Conservation (phyloP, 1,140 invertebrate genomes). For the Laupala kohalensis region DNA sequence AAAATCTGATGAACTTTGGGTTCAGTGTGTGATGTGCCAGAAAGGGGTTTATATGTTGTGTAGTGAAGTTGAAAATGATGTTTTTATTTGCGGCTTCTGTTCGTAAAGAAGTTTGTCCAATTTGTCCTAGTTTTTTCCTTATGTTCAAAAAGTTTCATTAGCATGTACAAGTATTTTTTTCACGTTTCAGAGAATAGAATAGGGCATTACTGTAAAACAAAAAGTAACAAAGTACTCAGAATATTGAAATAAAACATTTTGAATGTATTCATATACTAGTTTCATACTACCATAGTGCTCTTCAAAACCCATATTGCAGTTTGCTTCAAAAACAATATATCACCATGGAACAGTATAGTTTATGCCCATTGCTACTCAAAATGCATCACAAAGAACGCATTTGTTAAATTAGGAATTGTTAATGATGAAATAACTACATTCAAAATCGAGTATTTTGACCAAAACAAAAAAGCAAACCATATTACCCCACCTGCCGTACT, state of each 20-base stretch:
- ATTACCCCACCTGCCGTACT: background rate
- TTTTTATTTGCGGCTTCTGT: constrained; percentile 5
- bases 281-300: background rate
- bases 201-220: background rate
- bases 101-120: background rate
- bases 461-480: background rate
- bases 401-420: background rate
- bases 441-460: background rate
- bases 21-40: constrained; percentile 1
- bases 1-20: constrained; percentile 2
- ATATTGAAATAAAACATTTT: constrained; percentile 1
- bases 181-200: background rate
- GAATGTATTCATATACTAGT: background rate
- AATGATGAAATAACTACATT: constrained; percentile 2
- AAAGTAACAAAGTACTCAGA: background rate
- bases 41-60: constrained; percentile 2
- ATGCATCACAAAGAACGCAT: background rate
- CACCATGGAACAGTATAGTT: background rate
- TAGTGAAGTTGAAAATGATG: background rate
- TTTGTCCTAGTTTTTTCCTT: background rate
- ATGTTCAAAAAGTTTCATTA: background rate
- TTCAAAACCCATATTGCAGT: background rate
- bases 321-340: background rate
- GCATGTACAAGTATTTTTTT: background rate
- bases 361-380: background rate